phyloP scores from a whole-genome alignment of 2,888 invertebrate species.

The Rhogogaster chlorosoma region DNA sequence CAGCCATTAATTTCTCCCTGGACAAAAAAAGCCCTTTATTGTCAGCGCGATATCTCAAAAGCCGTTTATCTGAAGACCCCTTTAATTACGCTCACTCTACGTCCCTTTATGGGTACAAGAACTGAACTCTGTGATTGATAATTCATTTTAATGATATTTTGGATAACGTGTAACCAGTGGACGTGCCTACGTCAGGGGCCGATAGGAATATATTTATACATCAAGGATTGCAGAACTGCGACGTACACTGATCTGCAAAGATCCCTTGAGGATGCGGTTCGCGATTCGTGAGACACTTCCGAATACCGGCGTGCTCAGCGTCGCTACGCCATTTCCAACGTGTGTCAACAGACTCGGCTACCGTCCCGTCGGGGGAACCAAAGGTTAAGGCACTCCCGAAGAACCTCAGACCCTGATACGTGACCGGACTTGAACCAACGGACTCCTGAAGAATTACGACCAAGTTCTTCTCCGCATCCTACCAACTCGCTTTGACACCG shows the following conservation, averaged over 20 bases:
- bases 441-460: conserved; percentile 69
- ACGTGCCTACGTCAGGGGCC: not conserved
- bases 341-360: conserved; percentile 46
- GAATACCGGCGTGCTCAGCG: conserved; percentile 16
- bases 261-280: conserved; percentile 45
- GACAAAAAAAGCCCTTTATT: conserved; percentile 9
- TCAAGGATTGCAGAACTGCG: not conserved
- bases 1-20: conserved; percentile 18
- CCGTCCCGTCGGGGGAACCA: conserved; percentile 61
- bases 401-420: conserved; percentile 63
- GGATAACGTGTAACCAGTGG: not conserved
- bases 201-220: conserved; percentile 10
- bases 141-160: conserved; percentile 17
- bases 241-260: not conserved
- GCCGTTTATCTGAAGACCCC: conserved; percentile 13
- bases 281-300: conserved; percentile 37
- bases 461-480: conserved; percentile 60
- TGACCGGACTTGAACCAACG: conserved; percentile 71
- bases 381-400: conserved; percentile 72
- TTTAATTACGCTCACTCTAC: not conserved
- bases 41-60: conserved; percentile 31
- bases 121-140: not conserved
- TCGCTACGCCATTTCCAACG: conserved; percentile 38
- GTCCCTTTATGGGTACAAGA: not conserved
- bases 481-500: conserved; percentile 69